Percentiles rank a stretch among this genome's conserved stretches.
These are phyloP conservation scores for Lepidostoma basale DNA, from an alignment of 1,140 invertebrate species.

Conservation along the genomic window DNA sequence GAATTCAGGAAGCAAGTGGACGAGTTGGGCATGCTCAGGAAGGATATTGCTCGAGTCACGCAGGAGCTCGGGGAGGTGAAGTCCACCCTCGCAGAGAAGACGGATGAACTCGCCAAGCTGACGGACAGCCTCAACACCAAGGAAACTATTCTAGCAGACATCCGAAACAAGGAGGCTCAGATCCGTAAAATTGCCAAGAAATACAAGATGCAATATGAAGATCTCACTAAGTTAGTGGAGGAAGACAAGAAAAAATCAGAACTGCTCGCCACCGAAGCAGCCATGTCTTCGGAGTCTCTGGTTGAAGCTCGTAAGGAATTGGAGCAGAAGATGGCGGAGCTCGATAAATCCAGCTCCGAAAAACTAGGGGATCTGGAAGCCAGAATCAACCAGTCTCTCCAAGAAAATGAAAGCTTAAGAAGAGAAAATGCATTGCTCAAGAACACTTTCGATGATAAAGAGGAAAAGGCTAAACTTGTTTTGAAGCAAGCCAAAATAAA, in stretches of 20 bases:
- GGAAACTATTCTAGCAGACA: conserved; percentile 72
- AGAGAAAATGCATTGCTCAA: conserved; percentile 75
- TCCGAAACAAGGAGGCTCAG: conserved; percentile 79
- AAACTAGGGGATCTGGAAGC: conserved; percentile 68
- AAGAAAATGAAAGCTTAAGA: conserved; percentile 69
- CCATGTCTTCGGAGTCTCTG: conserved; percentile 53
- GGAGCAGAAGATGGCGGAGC: conserved; percentile 50
- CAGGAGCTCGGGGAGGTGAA: conserved; percentile 65
- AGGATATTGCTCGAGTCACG: conserved; percentile 59
- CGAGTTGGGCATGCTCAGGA: conserved; percentile 55
- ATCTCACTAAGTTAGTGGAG: conserved; percentile 68
- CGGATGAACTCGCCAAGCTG: conserved; percentile 67
- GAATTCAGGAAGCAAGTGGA: conserved; percentile 64
- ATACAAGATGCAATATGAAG: conserved; percentile 87
- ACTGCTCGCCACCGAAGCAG: conserved; percentile 51
- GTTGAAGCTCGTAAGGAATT: conserved; percentile 51
- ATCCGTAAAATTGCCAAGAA: conserved; percentile 90
- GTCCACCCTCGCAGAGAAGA: conserved; percentile 61
- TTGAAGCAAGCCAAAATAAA: conserved; percentile 74
- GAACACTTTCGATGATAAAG: conserved; percentile 67
- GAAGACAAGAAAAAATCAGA: conserved; percentile 65
- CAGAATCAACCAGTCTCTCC: conserved; percentile 63
- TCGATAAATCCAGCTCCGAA: conserved; percentile 57
- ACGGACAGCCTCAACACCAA: conserved; percentile 74
- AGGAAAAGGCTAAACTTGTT: conserved; percentile 75